phyloP scores from a whole-genome alignment of 2,888 invertebrate genomes.

The Urechis unicinctus region DNA sequence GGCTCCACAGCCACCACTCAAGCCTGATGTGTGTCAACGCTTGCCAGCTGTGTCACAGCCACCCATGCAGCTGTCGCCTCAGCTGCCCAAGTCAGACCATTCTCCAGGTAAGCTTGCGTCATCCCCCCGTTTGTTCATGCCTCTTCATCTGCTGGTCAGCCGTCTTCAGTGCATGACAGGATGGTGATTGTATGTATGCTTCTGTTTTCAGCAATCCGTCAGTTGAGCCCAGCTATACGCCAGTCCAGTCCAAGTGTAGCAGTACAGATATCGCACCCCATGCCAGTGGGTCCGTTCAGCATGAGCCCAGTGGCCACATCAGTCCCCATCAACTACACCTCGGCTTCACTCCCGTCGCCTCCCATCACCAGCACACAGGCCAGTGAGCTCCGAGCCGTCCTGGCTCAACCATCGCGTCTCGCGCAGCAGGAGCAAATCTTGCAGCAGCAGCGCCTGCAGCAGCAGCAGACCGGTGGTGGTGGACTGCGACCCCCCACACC shows the following conservation, averaged over 20 bases:
- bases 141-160: background rate
- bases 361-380: constrained; percentile 4
- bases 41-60: no score
- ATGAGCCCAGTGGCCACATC: background rate
- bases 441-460: constrained; percentile 27
- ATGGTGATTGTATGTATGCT: no score
- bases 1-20: background rate
- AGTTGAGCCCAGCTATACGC: background rate
- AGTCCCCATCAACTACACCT: background rate
- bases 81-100: background rate
- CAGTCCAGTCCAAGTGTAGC: background rate
- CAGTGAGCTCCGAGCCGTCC: constrained; percentile 25
- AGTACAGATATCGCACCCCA: background rate
- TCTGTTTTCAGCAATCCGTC: background rate
- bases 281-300: constrained; percentile 3
- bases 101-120: background rate
- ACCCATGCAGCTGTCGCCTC: background rate
- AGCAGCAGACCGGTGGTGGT: constrained; percentile 14
- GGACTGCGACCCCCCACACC: constrained; percentile 33
- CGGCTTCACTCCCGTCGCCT: constrained; percentile 1
- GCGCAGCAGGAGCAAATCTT: constrained; percentile 20
- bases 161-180: no score
- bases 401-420: constrained; percentile 23
- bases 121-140: no score
- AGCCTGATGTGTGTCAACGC: background rate